These are phyloP conservation scores for Cataglyphis altisquamis DNA, from an alignment of 2,888 invertebrate genomes.

Conservation along the genomic window DNA sequence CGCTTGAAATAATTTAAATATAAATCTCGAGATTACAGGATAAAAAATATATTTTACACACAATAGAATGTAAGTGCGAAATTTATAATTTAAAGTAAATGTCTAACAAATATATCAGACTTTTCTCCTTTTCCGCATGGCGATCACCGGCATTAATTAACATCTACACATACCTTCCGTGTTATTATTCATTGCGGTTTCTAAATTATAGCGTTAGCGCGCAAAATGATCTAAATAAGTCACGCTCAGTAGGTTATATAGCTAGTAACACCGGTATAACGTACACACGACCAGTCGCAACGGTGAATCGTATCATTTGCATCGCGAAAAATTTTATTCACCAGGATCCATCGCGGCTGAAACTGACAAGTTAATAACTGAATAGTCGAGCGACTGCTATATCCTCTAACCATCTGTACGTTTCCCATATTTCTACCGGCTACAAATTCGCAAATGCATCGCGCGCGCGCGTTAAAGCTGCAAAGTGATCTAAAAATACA, in stretches of 20 bases:
- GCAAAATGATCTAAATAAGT: slow-evolving; percentile 57
- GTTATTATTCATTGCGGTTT: slow-evolving; percentile 51
- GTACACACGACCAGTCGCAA: slow-evolving; percentile 44
- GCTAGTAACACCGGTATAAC: slow-evolving; percentile 49
- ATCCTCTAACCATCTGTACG: slow-evolving; percentile 40
- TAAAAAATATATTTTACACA: neutral
- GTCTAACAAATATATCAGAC: neutral
- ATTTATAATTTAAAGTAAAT: neutral
- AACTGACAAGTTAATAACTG: slow-evolving; percentile 51
- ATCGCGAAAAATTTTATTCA: slow-evolving; percentile 52
- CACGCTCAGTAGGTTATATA: slow-evolving; percentile 50
- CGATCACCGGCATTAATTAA: slow-evolving; percentile 41
- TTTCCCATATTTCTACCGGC: slow-evolving; percentile 44
- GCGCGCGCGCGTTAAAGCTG: slow-evolving; percentile 11
- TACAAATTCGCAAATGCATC: slow-evolving; percentile 13
- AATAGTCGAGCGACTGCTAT: slow-evolving; percentile 42
- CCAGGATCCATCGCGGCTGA: slow-evolving; percentile 36
- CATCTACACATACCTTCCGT: slow-evolving; percentile 21
- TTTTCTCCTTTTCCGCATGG: neutral
- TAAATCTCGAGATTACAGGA: too few species aligned
- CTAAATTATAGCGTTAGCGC: slow-evolving; percentile 53
- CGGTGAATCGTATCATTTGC: slow-evolving; percentile 55
- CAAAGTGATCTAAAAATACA: slow-evolving; percentile 40
- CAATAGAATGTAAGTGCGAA: neutral
- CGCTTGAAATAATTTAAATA: neutral